Evolutionary conservation across 2,888 invertebrate species (phyloP), one percentile per base, ranked within the genome.

Genomic region (Parascotia fuliginaria): DNA sequence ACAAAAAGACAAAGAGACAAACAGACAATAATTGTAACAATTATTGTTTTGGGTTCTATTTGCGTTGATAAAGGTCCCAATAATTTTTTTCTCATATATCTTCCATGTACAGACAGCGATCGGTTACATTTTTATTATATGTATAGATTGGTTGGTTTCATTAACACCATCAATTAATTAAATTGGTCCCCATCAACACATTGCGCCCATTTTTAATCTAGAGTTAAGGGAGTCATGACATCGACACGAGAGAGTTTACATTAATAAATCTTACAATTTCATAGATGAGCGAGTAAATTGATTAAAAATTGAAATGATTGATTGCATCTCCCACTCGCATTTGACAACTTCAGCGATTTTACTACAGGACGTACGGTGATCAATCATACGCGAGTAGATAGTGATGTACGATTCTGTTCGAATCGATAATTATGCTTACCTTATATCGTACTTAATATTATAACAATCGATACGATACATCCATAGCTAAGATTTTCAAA

Each of bases 271-370:
- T 60, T 40, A 65, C 73, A 77, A 77, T 77, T 79, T 75, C 59
- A 74, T 77, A 76, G 75, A 77, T 72, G 78, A 70, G 70, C 56
- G 73, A 74, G 76, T 79, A 83, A 85, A 89, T 87, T 87, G 84
- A 88, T 88, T 86, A 83, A 86, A 83, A 84, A 71, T 76, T 65
- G 62, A 59, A 67, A 78, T 89, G 89, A 90, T 89, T 83, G 86
- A 90, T 89, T 74, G 69, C 71, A 55, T 65, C 64, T 68, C 61
- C 52, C 58, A 69, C 68, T 70, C 65, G 69, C 83, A 83, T 85
- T 84, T 85, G 89, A 80, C 80, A 75, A n/a, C 73, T 28, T 14
- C 75, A 59, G 66, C 62, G 70, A 81, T 80, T 79, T 55, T 39
- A 58, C 64, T 74, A 73, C 75, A 75, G 48, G 11, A 36, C 40